Base-by-base conservation (phyloP, 2,888 invertebrate genomes). In the Diaphora mendica region DNA sequence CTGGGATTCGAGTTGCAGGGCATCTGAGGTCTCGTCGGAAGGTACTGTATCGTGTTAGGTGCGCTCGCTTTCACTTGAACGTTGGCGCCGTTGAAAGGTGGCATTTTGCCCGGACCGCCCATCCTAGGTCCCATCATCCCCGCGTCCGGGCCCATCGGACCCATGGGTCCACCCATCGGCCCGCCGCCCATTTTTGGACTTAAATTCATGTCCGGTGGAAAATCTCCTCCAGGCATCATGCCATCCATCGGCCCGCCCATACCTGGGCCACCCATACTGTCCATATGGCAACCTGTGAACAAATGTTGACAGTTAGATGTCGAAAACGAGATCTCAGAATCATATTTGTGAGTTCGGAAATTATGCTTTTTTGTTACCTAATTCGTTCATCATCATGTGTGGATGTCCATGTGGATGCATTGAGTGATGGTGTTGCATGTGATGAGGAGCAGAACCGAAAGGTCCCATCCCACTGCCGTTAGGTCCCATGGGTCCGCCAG, bases 41-140 rank as follows among this genome's bases (percentile, higher is more conserved):
- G 97, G 96, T 99, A 99, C 96, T 99, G 99, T 90, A 99, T 99
- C 59, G 99, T 99, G 93, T 99, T 99, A 0, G 99, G 99, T 20
- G 99, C 99, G 92, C 98, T 99, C 17, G 99, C 98, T 94, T 99
- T 99, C 42, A 99, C 99, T 94, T 98, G 98, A 64, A 98, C 98
- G 92, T 98, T 99, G 17, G 96, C 96, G 15, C 96, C 96, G 89
- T 96, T 97, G 86, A 96, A 96, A 15, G 97, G 97, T 26, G 95
- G 92, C 96, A 96, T 96, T 79, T 96, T 96, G 0, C 96, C 96
- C 51, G 93, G 94, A 69, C 90, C 96, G 71, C 96, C 96, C 92
- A 96, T 96, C 23, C 96, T 95, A 66, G 97, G 97, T 33, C 97
- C 97, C 96, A 97, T 97, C 96, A 97, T 97, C 71, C 96, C 96